Conservation (phyloP, 2,797 vertebrate genomes). For the Gouania willdenowi region DNA sequence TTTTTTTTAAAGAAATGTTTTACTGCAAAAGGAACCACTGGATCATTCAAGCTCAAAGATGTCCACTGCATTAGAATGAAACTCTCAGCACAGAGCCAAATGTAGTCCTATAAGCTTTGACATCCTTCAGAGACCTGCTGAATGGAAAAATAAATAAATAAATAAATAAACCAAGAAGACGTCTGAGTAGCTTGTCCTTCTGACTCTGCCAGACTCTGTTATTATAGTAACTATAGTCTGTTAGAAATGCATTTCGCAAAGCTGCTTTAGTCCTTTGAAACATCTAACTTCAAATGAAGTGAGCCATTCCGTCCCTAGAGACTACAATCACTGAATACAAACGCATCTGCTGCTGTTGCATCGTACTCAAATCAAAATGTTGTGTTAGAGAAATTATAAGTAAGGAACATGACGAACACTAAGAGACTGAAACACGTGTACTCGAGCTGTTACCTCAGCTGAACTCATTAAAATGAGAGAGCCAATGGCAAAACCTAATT, state of each 20-base stretch:
- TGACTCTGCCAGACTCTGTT: conserved; percentile 50
- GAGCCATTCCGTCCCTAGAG: conserved; percentile 46
- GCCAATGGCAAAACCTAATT: conserved; percentile 33
- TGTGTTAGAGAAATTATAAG: conserved; percentile 32
- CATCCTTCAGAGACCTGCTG: conserved; percentile 60
- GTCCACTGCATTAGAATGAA: conserved; percentile 61
- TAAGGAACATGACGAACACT: conserved; percentile 22
- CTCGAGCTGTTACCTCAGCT: conserved; percentile 24
- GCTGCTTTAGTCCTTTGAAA: conserved; percentile 53
- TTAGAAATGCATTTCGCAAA: conserved; percentile 56
- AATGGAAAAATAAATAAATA: conserved; percentile 68
- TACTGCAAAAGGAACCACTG: conserved; percentile 50
- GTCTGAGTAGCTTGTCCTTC: conserved; percentile 49
- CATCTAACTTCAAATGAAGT: conserved; percentile 56
- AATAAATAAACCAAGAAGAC: conserved; percentile 57
- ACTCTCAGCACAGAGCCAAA: conserved; percentile 59
- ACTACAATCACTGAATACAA: conserved; percentile 60
- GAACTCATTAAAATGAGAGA: conserved; percentile 50
- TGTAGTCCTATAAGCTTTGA: conserved; percentile 53
- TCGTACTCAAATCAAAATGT: conserved; percentile 32
- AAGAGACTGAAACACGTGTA: conserved; percentile 16
- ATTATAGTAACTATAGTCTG: conserved; percentile 51
- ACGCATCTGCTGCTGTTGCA: conserved; percentile 26
- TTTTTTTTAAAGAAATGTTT: conserved; percentile 39
- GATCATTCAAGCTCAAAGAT: conserved; percentile 52